Base-by-base conservation (phyloP, 2,888 invertebrate species). In the Netelia fuscicornis region DNA sequence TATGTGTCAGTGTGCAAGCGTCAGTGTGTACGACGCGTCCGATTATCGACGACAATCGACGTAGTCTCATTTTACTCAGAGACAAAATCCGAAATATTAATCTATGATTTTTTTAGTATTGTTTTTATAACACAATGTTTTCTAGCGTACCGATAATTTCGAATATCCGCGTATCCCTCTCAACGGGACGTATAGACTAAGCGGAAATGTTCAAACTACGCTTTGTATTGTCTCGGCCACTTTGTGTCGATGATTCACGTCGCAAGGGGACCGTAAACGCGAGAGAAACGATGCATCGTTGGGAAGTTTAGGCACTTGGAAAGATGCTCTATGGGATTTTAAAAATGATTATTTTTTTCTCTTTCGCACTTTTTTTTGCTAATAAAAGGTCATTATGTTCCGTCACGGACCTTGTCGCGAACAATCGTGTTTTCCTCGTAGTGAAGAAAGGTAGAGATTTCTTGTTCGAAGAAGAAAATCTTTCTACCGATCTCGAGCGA, bases 231-330 rank as follows among this genome's bases (percentile, higher is more conserved):
- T 62, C 68, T 37, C 30, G 44, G 52, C 60, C 60, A 58, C 44
- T n/a, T 75, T 54, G 70, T 78, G 56, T 48, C 10, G 54, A 62
- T 54, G 25, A 54, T 52, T 78, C 11, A 67, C 65, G 42, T 44
- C 20, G 23, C 58, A 20, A 13, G 48, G 13, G n/a, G 11, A n/a
- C 30, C 56, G 56, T 37, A 25, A 56, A 77, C 17, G 60, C 25
- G 48, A 68, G 44, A 68, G 20, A 25, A 23, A 52, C 10, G 44
- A 25, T 2, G 48, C 48, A 13, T 13, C 8, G 68, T 17, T 60
- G 3, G 58, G 17, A 54, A 56, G 10, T 62, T 62, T 68, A 75
- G 76, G 52, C 75, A 80, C 64, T 71, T 71, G 74, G 56, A 65
- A 64, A 74, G 48, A 78, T 68, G 6, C 42, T 83, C 56, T 67